Percentiles rank a stretch among this genome's conserved stretches.
Evolutionary conservation across 2,113 vertebrate species (phyloP).

Genomic region (Leiothrix lutea): DNA sequence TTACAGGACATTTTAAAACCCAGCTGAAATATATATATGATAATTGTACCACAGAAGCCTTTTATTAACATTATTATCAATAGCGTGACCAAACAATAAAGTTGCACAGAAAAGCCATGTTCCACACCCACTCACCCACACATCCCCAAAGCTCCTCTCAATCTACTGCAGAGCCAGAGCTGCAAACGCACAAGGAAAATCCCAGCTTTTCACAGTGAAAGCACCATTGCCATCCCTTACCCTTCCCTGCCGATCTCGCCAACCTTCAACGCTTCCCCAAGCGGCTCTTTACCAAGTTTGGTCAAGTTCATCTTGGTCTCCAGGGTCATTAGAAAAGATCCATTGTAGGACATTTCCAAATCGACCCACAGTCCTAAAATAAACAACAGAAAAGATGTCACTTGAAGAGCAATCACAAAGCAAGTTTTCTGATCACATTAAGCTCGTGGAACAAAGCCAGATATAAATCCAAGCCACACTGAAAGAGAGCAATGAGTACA

Average conservation of each 20-base stretch:
- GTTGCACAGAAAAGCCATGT: neutral
- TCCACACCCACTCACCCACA: neutral
- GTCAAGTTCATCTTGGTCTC: slow-evolving; percentile 99
- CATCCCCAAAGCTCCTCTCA: neutral
- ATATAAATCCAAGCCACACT: neutral
- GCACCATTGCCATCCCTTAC: slow-evolving; percentile 72
- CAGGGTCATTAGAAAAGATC: slow-evolving; percentile 96
- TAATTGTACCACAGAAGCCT: neutral
- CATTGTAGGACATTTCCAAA: slow-evolving; percentile 92
- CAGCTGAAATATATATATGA: neutral
- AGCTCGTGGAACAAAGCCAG: neutral
- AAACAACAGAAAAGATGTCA: neutral
- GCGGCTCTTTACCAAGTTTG: slow-evolving; percentile 90
- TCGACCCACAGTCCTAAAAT: slow-evolving; percentile 93
- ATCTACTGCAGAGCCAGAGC: neutral
- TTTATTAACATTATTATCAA: neutral
- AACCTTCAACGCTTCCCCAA: slow-evolving; percentile 83
- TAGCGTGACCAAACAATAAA: neutral
- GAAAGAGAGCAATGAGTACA: neutral
- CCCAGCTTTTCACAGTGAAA: neutral
- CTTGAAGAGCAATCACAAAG: neutral
- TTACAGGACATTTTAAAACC: neutral
- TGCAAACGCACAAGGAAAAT: neutral
- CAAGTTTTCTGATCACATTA: neutral
- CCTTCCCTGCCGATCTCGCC: slow-evolving; percentile 93